A percentile compares a stretch with the other conserved stretches of the same genome.
Evolutionary conservation across 2,797 vertebrate genomes (phyloP).

Genomic region (Neosilurus hyrtlii): DNA sequence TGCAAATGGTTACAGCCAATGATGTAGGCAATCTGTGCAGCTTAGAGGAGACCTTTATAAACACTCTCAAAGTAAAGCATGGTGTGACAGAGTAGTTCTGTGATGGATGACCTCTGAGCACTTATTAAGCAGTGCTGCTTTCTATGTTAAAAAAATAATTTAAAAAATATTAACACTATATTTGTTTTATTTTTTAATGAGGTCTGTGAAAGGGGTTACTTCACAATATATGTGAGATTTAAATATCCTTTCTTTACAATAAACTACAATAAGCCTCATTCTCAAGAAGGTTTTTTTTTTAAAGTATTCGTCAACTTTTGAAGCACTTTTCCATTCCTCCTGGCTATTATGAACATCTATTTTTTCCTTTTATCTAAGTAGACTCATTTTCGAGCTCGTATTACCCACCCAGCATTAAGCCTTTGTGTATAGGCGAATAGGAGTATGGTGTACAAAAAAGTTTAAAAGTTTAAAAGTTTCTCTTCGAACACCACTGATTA

Average conservation of each 20-base stretch:
- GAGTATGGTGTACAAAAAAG: background rate
- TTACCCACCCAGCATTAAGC: constrained; percentile 6
- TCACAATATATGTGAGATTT: background rate
- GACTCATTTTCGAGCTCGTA: constrained; percentile 25
- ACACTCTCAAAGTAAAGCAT: too few species aligned
- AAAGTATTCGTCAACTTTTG: constrained; percentile 40
- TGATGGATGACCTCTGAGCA: background rate
- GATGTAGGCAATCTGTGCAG: too few species aligned
- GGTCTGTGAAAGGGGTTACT: background rate
- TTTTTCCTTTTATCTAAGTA: constrained; percentile 21
- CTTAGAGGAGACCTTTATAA: too few species aligned
- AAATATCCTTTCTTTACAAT: background rate
- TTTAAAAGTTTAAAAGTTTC: constrained; percentile 44
- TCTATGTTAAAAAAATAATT: too few species aligned
- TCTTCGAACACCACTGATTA: background rate
- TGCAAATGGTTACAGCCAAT: too few species aligned
- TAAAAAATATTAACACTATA: too few species aligned
- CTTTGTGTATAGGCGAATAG: constrained; percentile 1
- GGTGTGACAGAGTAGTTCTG: background rate
- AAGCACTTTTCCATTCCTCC: constrained; percentile 38
- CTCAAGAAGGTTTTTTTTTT: constrained; percentile 24
- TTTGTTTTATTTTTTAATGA: background rate
- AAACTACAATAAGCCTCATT: constrained; percentile 25
- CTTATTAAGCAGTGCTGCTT: background rate
- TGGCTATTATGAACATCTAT: constrained; percentile 17